These are phyloP conservation scores for Drosophila ochracea DNA, from an alignment of 2,888 invertebrate genomes.

Conservation along the genomic window DNA sequence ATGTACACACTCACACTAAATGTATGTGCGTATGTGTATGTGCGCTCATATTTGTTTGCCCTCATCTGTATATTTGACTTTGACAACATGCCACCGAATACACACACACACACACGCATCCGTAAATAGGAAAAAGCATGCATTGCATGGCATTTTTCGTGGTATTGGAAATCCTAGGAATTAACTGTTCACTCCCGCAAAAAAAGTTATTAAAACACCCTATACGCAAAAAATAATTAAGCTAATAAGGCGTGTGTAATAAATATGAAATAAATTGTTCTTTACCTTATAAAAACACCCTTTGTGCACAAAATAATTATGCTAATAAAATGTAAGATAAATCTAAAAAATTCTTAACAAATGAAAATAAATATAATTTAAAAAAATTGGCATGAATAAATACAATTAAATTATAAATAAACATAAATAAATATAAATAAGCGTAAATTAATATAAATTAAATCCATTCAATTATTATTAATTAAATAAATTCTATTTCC, in stretches of 20 bases:
- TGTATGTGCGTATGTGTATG: background rate
- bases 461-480: no score
- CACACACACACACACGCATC: background rate
- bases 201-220: background rate
- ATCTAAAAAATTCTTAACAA: background rate
- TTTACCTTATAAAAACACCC: background rate
- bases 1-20: background rate
- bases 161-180: background rate
- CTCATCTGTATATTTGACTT: slow-evolving; percentile 2
- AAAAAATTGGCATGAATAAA: background rate
- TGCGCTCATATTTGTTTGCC: background rate
- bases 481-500: no score
- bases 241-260: background rate
- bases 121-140: background rate
- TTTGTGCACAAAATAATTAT: background rate
- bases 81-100: slow-evolving; percentile 4
- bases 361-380: background rate
- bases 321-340: background rate
- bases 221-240: background rate
- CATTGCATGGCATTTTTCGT: background rate
- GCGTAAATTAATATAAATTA: background rate
- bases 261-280: background rate
- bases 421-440: background rate
- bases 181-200: background rate
- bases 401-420: background rate